Evolutionary conservation across 2,888 invertebrate species (phyloP).

Genomic region (Trissoscelio sp.): DNA sequence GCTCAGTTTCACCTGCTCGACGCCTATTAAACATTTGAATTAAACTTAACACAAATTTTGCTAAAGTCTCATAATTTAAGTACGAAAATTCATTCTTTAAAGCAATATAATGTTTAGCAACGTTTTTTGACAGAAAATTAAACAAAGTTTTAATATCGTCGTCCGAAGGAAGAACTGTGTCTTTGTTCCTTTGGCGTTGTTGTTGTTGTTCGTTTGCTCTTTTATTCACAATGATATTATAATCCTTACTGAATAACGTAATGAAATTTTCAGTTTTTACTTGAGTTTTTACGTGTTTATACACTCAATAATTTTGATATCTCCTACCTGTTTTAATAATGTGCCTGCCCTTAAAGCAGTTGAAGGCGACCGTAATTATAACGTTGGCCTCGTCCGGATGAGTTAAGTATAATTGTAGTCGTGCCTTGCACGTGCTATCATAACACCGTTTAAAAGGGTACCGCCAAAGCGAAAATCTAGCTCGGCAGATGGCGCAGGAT

Average conservation of each 20-base stretch:
- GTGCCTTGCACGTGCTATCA: no score
- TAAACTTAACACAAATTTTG: not conserved
- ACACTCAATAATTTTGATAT: not conserved
- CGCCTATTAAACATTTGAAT: constrained; percentile 15
- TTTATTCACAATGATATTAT: constrained; percentile 6
- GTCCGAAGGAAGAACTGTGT: not conserved
- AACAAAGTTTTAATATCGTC: constrained; percentile 6
- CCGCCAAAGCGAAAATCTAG: no score
- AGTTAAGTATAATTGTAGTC: no score
- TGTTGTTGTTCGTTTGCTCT: constrained; percentile 1
- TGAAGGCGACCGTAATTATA: no score
- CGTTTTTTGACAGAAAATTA: not conserved
- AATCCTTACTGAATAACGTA: not conserved
- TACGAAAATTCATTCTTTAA: not conserved
- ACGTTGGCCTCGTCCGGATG: no score
- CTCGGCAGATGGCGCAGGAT: no score
- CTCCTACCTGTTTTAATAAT: not conserved
- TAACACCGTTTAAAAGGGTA: no score
- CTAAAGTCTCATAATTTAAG: constrained; percentile 10
- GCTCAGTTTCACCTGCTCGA: constrained; percentile 13
- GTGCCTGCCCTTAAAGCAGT: not conserved
- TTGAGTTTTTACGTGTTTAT: not conserved
- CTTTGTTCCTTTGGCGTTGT: not conserved
- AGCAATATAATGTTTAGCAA: constrained; percentile 21
- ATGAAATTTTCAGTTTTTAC: not conserved